phyloP scores from a whole-genome alignment of 2,888 invertebrate species.

The Adineta ricciae region DNA sequence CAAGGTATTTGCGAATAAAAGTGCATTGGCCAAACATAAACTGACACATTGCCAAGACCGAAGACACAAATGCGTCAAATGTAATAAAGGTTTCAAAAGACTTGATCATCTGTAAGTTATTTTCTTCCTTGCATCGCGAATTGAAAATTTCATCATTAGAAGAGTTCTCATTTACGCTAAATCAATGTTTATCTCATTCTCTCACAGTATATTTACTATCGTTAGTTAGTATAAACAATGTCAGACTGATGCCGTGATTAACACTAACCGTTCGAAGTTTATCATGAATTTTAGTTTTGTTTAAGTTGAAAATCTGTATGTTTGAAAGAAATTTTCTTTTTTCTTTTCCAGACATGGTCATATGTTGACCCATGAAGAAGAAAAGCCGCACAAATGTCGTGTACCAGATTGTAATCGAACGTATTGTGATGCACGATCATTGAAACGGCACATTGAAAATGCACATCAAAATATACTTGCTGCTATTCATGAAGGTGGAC shows the following conservation, averaged over 20 bases:
- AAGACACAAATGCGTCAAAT: constrained; percentile 25
- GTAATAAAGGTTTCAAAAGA: constrained; percentile 32
- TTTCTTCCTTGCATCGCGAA: too few species aligned
- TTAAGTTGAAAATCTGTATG: too few species aligned
- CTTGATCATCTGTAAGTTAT: neutral
- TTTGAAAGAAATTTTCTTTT: neutral
- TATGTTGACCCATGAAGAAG: constrained; percentile 90
- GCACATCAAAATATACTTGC: constrained; percentile 58
- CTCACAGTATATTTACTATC: too few species aligned
- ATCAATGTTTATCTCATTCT: too few species aligned
- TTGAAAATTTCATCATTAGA: too few species aligned
- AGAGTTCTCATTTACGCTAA: too few species aligned
- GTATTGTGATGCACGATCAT: constrained; percentile 87
- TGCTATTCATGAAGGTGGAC: constrained; percentile 4
- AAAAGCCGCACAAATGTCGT: constrained; percentile 93
- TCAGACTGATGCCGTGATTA: neutral
- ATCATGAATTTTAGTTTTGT: too few species aligned
- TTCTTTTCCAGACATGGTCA: constrained; percentile 62
- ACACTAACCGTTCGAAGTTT: neutral
- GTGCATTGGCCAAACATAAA: constrained; percentile 31
- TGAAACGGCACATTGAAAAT: constrained; percentile 86
- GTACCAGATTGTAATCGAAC: constrained; percentile 91
- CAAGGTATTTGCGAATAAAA: constrained; percentile 32
- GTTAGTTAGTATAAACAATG: too few species aligned
- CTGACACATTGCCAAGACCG: constrained; percentile 29